Evolutionary conservation across 2,888 invertebrate genomes (phyloP).

Genomic region (Bhutanitis thaidina): DNA sequence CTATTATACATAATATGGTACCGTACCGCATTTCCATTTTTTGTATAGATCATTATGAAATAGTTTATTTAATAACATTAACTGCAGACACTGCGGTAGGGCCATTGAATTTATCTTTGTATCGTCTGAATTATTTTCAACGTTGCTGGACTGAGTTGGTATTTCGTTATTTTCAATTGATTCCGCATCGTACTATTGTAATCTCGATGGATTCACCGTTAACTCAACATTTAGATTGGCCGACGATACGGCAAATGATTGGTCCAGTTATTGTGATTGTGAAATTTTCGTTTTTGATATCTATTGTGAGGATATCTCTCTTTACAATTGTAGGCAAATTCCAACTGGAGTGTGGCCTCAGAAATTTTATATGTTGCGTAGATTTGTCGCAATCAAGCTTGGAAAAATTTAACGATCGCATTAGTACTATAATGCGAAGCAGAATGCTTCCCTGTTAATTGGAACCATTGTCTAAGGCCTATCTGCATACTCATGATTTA

Average conservation of each 20-base stretch:
- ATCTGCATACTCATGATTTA: too few species aligned
- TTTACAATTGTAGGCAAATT: not conserved
- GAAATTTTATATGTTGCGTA: too few species aligned
- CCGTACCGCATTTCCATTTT: not conserved
- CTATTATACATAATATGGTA: too few species aligned
- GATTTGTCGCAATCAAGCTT: too few species aligned
- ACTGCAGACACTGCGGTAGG: conserved; percentile 44
- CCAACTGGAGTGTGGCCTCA: not conserved
- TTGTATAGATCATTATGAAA: conserved; percentile 37
- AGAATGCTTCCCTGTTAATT: too few species aligned
- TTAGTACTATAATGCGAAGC: too few species aligned
- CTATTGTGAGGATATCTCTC: not conserved
- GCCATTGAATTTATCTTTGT: conserved; percentile 53
- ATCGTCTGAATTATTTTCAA: conserved; percentile 46
- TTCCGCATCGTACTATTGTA: conserved; percentile 30
- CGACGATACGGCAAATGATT: conserved; percentile 52
- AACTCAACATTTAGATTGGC: conserved; percentile 46
- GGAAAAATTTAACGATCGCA: too few species aligned
- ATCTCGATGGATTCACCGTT: conserved; percentile 30
- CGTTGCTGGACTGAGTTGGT: conserved; percentile 16
- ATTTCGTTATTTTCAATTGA: conserved; percentile 39
- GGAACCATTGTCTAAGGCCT: too few species aligned
- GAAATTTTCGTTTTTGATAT: conserved; percentile 34
- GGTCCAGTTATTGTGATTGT: conserved; percentile 56
- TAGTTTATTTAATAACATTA: conserved; percentile 51